These are phyloP conservation scores for Pyrocephalus nanus DNA, from an alignment of 2,797 vertebrate genomes.

Conservation along the genomic window DNA sequence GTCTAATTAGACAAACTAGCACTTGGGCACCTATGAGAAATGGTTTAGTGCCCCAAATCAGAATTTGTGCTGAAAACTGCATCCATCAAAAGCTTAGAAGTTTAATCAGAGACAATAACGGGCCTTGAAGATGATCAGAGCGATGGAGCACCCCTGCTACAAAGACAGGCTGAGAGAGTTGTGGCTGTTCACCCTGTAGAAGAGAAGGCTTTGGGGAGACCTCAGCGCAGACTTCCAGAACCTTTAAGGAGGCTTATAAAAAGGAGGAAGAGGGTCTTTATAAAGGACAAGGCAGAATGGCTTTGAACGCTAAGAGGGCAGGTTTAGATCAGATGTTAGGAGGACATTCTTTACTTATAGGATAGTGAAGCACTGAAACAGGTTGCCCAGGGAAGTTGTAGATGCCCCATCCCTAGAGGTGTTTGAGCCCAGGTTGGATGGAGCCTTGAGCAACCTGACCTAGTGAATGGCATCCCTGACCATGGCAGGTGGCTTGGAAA, in stretches of 20 bases:
- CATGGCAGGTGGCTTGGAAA: neutral
- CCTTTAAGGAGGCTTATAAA: neutral
- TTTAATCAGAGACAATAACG: neutral
- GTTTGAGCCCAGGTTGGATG: neutral
- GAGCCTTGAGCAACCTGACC: neutral
- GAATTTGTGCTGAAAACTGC: neutral
- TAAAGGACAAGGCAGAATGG: neutral
- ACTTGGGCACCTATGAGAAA: neutral
- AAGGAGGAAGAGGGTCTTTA: neutral
- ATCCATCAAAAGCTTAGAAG: neutral
- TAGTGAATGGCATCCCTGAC: neutral
- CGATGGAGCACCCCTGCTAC: neutral
- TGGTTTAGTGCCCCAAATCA: neutral
- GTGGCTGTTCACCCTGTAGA: neutral
- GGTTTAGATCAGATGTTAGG: neutral
- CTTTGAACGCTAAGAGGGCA: neutral
- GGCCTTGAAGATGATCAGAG: neutral
- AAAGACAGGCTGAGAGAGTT: neutral
- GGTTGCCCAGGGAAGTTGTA: neutral
- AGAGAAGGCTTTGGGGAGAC: neutral
- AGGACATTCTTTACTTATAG: neutral
- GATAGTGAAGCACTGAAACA: neutral
- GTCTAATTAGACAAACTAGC: neutral
- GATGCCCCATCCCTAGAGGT: neutral
- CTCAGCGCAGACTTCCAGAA: neutral